Conservation (phyloP, 1,140 invertebrate genomes). For the Condylostylus longicornis region DNA sequence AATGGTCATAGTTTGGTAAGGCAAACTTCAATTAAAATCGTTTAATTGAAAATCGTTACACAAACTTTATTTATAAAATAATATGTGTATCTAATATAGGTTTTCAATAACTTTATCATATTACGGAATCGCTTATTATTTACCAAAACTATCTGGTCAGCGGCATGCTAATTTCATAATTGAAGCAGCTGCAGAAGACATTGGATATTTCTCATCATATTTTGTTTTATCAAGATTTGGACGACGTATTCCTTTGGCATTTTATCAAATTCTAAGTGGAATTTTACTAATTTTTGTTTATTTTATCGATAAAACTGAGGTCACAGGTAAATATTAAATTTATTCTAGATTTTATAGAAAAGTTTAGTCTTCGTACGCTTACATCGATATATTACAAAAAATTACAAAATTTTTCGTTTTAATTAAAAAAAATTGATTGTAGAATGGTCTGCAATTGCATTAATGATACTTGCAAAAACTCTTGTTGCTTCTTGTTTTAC, state of each 20-base stretch:
- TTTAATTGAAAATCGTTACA: no score
- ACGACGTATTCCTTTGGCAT: not conserved
- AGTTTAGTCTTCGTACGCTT: no score
- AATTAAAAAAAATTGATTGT: no score
- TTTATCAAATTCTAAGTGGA: not conserved
- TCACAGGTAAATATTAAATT: not conserved
- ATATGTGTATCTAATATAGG: no score
- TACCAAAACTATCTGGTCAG: not conserved
- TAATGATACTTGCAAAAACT: not conserved
- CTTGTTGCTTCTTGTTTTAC: not conserved
- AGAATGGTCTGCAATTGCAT: no score
- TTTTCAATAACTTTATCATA: not conserved
- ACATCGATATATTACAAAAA: no score
- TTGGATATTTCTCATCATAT: not conserved
- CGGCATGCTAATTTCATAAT: slow-evolving; percentile 1
- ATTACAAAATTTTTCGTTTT: no score
- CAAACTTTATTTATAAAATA: no score
- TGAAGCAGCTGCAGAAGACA: not conserved
- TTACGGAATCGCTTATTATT: not conserved
- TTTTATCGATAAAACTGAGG: not conserved
- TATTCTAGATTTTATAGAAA: not conserved
- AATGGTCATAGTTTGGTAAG: slow-evolving; percentile 1
- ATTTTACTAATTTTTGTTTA: not conserved
- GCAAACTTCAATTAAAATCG: no score
- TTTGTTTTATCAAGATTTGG: slow-evolving; percentile 1